Base-by-base conservation (phyloP, 2,888 invertebrate genomes). In the Eurois occulta region DNA sequence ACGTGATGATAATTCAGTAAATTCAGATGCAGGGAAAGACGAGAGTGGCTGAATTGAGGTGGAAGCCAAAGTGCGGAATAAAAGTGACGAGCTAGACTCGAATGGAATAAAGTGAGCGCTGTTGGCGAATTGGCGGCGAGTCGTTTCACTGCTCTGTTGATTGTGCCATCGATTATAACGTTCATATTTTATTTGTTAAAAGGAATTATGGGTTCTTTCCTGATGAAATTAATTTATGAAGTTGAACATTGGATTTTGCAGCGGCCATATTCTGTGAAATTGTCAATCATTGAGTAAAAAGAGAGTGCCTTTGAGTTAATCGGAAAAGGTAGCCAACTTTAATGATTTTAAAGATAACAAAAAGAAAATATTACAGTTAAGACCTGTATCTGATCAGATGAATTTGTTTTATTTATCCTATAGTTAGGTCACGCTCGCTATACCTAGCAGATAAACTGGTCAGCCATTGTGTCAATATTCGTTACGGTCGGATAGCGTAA, bases 41-140 rank as follows among this genome's bases (percentile, higher is more conserved):
- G 93, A 92, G 94, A 96, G 95, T 95, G 93, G 94, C 95, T 95
- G 95, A 95, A 95, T 95, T 94, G 95, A 95, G 95, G 95, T 94
- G 91, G 94, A 95, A 95, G 93, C 93, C 94, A 95, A 95, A 96
- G 95, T 95, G 95, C 91, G 94, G 95, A 94, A 96, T 96, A 95
- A 95, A 96, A 96, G 95, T 95, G 95, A 95, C 95, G 94, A 92
- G 91, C 87, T 76, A 78, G 84, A 89, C 83, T 86, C 78, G 89
- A 92, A 91, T 84, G 85, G 84, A 84, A 86, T 88, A 90, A 87
- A 88, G 86, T 89, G 86, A 87, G 81, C 86, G 84, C 81, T 83
- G 81, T 77, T 83, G 84, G 83, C 87, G 89, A 88, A 88, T 87
- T 88, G 90, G 81, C 86, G 87, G 83, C 80, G 85, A 88, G 78